Conservation (phyloP, 2,797 vertebrate genomes). For the Centroberyx gerrardi region DNA sequence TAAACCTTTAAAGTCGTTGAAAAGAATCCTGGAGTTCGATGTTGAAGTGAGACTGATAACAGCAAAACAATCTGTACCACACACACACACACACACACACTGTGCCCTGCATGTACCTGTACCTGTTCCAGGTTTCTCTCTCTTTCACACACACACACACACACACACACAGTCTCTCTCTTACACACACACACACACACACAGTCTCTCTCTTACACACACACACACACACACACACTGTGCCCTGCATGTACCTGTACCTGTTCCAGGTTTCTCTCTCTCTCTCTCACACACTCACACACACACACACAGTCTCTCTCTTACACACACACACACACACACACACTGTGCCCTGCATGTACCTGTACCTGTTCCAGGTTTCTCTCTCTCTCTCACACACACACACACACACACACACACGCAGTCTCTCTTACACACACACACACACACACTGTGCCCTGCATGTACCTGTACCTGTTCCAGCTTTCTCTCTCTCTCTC, state of each 20-base stretch:
- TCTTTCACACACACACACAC: constrained; percentile 19
- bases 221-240: not conserved
- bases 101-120: no score
- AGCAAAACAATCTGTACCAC: not conserved
- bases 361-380: constrained; percentile 29
- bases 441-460: constrained; percentile 11
- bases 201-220: not conserved
- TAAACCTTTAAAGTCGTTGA: no score
- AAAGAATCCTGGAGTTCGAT: no score
- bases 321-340: not conserved
- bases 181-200: constrained; percentile 2
- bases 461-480: constrained; percentile 33
- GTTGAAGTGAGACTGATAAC: no score
- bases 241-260: constrained; percentile 30
- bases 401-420: constrained; percentile 3
- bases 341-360: constrained; percentile 19
- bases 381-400: not conserved
- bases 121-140: no score
- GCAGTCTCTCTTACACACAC: not conserved
- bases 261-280: constrained; percentile 39
- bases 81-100: constrained; percentile 21
- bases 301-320: not conserved
- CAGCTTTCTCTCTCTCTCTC: not conserved
- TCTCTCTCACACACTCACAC: constrained; percentile 38
- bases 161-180: constrained; percentile 34